Evolutionary conservation across 2,888 invertebrate genomes (phyloP).

Genomic region (Habroteleia sp.): DNA sequence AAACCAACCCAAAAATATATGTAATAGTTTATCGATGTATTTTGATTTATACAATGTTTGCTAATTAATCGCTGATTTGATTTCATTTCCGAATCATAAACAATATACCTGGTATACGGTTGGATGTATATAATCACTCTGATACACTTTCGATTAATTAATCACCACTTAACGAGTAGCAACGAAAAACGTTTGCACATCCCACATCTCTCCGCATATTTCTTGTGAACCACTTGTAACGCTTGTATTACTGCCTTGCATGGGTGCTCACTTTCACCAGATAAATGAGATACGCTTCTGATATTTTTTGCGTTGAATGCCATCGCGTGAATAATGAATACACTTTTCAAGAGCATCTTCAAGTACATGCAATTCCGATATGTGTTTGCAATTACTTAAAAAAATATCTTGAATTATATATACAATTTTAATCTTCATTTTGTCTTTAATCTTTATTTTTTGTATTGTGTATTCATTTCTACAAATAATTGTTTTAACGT

Average conservation of each 20-base stretch:
- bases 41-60: too few species aligned
- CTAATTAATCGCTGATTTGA: too few species aligned
- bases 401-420: too few species aligned
- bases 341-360: constrained; percentile 60
- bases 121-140: too few species aligned
- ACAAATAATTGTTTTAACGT: too few species aligned
- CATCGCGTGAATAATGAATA: constrained; percentile 51
- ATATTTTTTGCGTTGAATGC: constrained; percentile 54
- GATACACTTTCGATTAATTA: constrained; percentile 46
- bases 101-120: too few species aligned
- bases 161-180: constrained; percentile 36
- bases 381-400: too few species aligned
- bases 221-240: constrained; percentile 63
- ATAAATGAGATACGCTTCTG: constrained; percentile 67
- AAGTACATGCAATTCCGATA: constrained; percentile 58
- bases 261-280: constrained; percentile 71
- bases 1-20: too few species aligned
- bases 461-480: too few species aligned
- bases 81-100: constrained; percentile 26
- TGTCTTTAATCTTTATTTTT: too few species aligned
- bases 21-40: too few species aligned
- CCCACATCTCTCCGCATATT: constrained; percentile 45
- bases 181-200: constrained; percentile 14
- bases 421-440: too few species aligned
- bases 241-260: constrained; percentile 61